These are phyloP conservation scores for Pitangus sulphuratus DNA, from an alignment of 2,797 vertebrate genomes.

Conservation along the genomic window DNA sequence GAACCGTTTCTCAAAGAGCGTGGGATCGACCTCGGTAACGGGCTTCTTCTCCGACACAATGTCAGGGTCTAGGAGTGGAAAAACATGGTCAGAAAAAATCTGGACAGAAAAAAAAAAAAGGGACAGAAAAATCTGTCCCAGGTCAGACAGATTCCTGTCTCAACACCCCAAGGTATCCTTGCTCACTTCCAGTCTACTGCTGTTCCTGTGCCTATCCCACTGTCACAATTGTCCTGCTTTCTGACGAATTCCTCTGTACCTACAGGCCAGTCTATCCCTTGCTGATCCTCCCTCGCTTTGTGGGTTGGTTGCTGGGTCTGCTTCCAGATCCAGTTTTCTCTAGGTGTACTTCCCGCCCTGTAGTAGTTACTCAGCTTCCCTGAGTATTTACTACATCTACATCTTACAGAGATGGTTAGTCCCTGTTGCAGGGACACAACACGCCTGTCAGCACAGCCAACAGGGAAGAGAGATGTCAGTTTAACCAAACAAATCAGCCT, in stretches of 20 bases:
- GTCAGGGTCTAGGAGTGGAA: constrained; percentile 79
- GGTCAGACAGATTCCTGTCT: background rate
- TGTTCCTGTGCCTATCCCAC: accelerated
- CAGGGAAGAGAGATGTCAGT: background rate
- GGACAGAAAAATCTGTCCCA: no score
- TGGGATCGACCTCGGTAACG: constrained; percentile 87
- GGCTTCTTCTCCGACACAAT: constrained; percentile 85
- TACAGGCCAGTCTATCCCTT: accelerated
- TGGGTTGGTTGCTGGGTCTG: background rate
- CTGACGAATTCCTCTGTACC: background rate
- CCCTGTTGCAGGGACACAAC: background rate
- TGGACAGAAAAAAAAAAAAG: no score
- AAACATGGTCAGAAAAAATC: no score
- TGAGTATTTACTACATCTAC: background rate
- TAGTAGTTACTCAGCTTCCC: background rate
- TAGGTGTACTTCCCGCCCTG: background rate
- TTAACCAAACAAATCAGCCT: background rate
- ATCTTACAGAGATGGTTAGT: background rate
- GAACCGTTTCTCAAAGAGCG: constrained; percentile 94
- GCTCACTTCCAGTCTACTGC: background rate
- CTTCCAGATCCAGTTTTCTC: background rate
- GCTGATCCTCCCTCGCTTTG: background rate
- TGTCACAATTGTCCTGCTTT: background rate
- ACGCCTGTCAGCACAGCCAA: background rate
- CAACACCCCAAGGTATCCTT: background rate